Percentiles rank a stretch among this genome's conserved stretches.
Conservation (phyloP, 2,113 vertebrate genomes). For the Zonotrichia leucophrys region DNA sequence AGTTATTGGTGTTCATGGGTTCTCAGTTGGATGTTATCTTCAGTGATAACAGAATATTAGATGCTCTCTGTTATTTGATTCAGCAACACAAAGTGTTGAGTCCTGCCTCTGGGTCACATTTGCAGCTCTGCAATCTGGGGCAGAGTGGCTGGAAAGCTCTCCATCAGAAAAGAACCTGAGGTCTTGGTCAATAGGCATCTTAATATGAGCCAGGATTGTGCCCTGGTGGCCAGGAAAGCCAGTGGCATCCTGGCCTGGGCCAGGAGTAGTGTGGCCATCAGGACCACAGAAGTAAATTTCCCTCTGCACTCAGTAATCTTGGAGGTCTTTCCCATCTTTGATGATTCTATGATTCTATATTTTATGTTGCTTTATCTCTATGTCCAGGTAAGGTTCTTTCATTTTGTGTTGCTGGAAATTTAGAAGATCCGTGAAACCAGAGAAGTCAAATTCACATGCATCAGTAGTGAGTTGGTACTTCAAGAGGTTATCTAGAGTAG, state of each 20-base stretch:
- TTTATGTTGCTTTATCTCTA: not conserved
- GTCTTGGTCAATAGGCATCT: fast-evolving
- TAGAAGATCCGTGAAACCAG: not conserved
- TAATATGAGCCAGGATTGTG: not conserved
- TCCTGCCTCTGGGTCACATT: not conserved
- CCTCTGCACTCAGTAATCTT: fast-evolving
- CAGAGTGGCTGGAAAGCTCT: not conserved
- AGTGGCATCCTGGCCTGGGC: not conserved
- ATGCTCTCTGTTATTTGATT: not conserved
- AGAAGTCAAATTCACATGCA: not conserved
- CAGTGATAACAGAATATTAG: not conserved
- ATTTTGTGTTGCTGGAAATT: not conserved
- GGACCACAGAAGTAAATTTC: not conserved
- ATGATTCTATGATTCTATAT: too few species aligned
- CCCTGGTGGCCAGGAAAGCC: not conserved
- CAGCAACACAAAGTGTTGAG: fast-evolving
- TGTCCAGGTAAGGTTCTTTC: not conserved
- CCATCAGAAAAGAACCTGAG: not conserved
- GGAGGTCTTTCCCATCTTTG: not conserved
- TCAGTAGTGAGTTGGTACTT: not conserved
- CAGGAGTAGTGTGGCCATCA: not conserved
- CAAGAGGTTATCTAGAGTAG: not conserved
- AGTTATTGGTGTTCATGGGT: not conserved
- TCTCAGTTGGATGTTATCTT: not conserved
- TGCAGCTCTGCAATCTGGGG: not conserved